Percentiles rank a stretch among this genome's conserved stretches.
Conservation (phyloP, 2,888 invertebrate genomes). For the Morpho helenor region DNA sequence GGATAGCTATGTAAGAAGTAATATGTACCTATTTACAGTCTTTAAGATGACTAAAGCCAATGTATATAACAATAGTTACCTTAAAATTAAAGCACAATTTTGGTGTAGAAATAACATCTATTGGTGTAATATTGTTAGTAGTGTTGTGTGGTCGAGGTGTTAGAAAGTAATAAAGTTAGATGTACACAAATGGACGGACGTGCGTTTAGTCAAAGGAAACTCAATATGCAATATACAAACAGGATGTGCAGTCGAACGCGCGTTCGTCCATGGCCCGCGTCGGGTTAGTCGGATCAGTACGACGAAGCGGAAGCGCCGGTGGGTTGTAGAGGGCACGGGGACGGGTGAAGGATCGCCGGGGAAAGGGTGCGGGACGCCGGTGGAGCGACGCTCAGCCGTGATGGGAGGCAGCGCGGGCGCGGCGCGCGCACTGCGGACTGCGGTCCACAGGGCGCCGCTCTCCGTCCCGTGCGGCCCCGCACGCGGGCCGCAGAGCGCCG, state of each 20-base stretch:
- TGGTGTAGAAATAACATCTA: slow-evolving; percentile 79
- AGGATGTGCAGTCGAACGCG: slow-evolving; percentile 38
- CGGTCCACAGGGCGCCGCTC: slow-evolving; percentile 54
- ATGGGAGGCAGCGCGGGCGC: slow-evolving; percentile 71
- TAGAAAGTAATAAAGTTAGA: slow-evolving; percentile 47
- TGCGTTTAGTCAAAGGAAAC: slow-evolving; percentile 43
- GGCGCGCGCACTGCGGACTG: slow-evolving; percentile 40
- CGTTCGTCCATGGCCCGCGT: slow-evolving; percentile 69
- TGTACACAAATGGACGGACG: slow-evolving; percentile 65
- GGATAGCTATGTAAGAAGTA: slow-evolving; percentile 25
- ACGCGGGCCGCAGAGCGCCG: slow-evolving; percentile 56
- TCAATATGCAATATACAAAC: slow-evolving; percentile 3
- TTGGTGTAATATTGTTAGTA: slow-evolving; percentile 72
- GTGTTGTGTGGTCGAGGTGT: slow-evolving; percentile 73
- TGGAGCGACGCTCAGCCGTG: slow-evolving; percentile 60
- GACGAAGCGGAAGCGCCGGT: slow-evolving; percentile 69
- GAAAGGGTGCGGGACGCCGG: slow-evolving; percentile 51
- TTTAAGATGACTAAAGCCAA: slow-evolving; percentile 17
- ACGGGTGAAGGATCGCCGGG: slow-evolving; percentile 34
- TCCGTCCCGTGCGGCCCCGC: slow-evolving; percentile 70
- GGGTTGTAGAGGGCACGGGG: slow-evolving; percentile 21
- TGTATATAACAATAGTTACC: slow-evolving; percentile 18
- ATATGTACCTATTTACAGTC: slow-evolving; percentile 54
- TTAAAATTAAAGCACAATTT: slow-evolving; percentile 44
- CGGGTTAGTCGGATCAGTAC: slow-evolving; percentile 68